phyloP scores from a whole-genome alignment of 1,140 invertebrate species.

The Contarinia nasturtii region DNA sequence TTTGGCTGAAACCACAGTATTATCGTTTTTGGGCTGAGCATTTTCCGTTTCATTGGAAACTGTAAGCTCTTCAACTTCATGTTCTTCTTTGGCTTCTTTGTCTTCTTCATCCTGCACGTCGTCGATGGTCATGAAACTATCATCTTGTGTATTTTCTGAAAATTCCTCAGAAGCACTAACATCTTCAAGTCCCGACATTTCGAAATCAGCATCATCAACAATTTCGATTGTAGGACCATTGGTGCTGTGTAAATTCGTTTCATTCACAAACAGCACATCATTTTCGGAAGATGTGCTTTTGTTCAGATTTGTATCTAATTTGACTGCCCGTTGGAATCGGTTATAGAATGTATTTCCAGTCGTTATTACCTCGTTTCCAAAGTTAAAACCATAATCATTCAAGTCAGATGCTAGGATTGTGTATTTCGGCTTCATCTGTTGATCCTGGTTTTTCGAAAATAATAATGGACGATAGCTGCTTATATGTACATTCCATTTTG shows the following conservation, averaged over 20 bases:
- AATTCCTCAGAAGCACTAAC: not conserved
- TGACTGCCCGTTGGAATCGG: too few species aligned
- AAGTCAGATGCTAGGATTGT: too few species aligned
- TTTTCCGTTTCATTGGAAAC: not conserved
- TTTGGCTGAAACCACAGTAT: not conserved
- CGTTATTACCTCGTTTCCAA: too few species aligned
- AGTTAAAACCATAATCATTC: too few species aligned
- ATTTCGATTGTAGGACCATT: not conserved
- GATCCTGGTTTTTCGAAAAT: slow-evolving; percentile 16
- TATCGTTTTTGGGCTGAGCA: too few species aligned
- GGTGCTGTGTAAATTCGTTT: too few species aligned
- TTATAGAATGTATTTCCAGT: too few species aligned
- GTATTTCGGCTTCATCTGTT: not conserved
- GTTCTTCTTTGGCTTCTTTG: not conserved
- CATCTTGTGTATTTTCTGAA: too few species aligned
- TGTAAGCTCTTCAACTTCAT: not conserved
- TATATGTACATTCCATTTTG: too few species aligned
- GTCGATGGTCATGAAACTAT: not conserved
- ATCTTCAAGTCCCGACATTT: not conserved
- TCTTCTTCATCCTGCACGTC: not conserved
- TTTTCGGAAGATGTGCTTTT: too few species aligned
- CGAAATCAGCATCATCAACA: slow-evolving; percentile 9
- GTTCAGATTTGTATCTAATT: slow-evolving; percentile 3
- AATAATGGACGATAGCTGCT: too few species aligned
- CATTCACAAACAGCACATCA: too few species aligned